Evolutionary conservation across 2,797 vertebrate genomes (phyloP).

Genomic region (Clarias pachynema): DNA sequence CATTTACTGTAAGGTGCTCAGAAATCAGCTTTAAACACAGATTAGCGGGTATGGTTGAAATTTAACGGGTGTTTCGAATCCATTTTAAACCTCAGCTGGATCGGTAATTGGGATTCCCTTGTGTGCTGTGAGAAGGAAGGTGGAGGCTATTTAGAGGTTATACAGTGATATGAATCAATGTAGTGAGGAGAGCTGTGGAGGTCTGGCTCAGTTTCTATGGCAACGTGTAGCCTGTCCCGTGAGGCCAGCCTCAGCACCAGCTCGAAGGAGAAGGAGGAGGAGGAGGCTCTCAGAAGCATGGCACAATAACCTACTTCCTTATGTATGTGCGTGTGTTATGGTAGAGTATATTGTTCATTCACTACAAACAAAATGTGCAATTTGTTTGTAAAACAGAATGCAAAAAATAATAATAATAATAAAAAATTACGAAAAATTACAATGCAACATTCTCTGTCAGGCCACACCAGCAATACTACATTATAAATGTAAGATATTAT

Average conservation of each 20-base stretch:
- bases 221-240: constrained; percentile 57
- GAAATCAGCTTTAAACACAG: not conserved
- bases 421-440: too few relatives aligned
- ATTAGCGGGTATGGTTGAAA: constrained; percentile 10
- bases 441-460: not conserved
- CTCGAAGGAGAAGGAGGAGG: constrained; percentile 57
- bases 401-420: too few relatives aligned
- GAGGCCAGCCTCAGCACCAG: constrained; percentile 55
- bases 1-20: not conserved
- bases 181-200: constrained; percentile 56
- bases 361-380: too few relatives aligned
- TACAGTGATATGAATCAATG: constrained; percentile 62
- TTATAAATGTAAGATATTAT: not conserved
- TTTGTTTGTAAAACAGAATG: not conserved
- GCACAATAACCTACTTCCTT: constrained; percentile 79
- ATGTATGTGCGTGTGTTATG: constrained; percentile 4
- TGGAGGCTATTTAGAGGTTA: constrained; percentile 30
- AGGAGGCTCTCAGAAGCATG: constrained; percentile 64
- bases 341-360: not conserved
- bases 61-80: constrained; percentile 26
- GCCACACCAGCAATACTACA: not conserved
- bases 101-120: constrained; percentile 7
- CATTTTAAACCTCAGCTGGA: constrained; percentile 24
- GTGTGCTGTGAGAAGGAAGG: constrained; percentile 21
- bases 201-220: constrained; percentile 72